Conservation (phyloP, 2,797 vertebrate genomes). For the Cossypha polioptera region DNA sequence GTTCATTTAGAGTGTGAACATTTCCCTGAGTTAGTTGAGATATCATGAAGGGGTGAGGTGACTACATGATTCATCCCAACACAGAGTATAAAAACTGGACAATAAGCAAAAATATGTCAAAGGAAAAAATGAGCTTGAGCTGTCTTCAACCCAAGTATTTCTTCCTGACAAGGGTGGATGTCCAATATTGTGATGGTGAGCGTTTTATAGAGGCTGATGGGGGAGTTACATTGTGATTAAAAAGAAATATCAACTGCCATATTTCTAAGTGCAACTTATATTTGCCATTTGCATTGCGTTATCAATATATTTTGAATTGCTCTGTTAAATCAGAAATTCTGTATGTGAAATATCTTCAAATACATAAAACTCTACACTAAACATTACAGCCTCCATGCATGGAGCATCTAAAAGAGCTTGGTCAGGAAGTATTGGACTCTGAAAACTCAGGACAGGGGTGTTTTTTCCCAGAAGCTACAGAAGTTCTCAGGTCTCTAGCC, state of each 20-base stretch:
- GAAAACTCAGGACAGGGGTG: neutral
- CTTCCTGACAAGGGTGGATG: neutral
- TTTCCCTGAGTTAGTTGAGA: neutral
- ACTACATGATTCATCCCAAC: neutral
- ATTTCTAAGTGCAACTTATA: neutral
- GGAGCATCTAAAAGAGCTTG: neutral
- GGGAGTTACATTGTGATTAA: neutral
- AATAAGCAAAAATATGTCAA: neutral
- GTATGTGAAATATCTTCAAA: neutral
- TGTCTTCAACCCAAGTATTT: neutral
- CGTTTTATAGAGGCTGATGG: neutral
- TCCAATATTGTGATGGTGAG: neutral
- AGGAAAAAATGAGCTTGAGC: neutral
- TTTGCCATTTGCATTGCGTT: neutral
- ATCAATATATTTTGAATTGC: neutral
- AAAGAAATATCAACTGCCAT: neutral
- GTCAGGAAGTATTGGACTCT: neutral
- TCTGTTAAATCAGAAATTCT: neutral
- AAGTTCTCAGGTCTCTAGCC: neutral
- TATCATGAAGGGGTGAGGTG: fast-evolving
- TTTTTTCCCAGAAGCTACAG: neutral
- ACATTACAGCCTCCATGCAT: neutral
- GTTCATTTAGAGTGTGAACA: neutral
- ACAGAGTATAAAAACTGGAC: neutral
- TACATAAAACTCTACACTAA: neutral